phyloP scores from a whole-genome alignment of 2,797 vertebrate genomes.

The Labeo calbasu region DNA sequence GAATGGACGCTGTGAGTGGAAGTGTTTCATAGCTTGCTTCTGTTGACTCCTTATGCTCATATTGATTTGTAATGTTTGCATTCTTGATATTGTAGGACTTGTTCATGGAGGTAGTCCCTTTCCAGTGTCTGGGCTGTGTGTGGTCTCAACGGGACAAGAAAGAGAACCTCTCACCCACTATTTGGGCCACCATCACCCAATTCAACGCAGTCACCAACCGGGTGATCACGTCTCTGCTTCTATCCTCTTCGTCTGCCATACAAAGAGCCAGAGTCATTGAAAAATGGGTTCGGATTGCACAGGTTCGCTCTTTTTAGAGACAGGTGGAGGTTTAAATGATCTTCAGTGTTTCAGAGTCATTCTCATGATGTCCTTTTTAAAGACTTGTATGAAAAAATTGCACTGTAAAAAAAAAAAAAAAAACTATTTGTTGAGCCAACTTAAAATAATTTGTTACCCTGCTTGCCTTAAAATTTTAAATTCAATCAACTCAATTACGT shows the following conservation, averaged over 20 bases:
- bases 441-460: too few species aligned
- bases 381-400: too few species aligned
- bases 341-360: background rate
- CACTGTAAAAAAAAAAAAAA: too few species aligned
- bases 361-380: too few species aligned
- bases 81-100: constrained; percentile 76
- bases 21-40: background rate
- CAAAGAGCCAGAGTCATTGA: constrained; percentile 83
- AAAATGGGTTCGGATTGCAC: constrained; percentile 86
- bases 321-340: background rate
- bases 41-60: background rate
- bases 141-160: constrained; percentile 93
- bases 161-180: constrained; percentile 79
- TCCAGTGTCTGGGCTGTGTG: constrained; percentile 88
- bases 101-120: constrained; percentile 80
- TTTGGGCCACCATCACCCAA: constrained; percentile 89
- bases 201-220: constrained; percentile 87
- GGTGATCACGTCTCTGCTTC: constrained; percentile 87
- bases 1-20: constrained; percentile 82
- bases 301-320: constrained; percentile 72
- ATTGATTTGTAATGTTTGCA: background rate
- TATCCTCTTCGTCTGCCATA: constrained; percentile 51
- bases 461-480: too few species aligned
- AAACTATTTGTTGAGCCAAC: too few species aligned
- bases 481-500: too few species aligned